These are phyloP conservation scores for Fragum sueziense DNA, from an alignment of 2,888 invertebrate genomes.

Conservation along the genomic window DNA sequence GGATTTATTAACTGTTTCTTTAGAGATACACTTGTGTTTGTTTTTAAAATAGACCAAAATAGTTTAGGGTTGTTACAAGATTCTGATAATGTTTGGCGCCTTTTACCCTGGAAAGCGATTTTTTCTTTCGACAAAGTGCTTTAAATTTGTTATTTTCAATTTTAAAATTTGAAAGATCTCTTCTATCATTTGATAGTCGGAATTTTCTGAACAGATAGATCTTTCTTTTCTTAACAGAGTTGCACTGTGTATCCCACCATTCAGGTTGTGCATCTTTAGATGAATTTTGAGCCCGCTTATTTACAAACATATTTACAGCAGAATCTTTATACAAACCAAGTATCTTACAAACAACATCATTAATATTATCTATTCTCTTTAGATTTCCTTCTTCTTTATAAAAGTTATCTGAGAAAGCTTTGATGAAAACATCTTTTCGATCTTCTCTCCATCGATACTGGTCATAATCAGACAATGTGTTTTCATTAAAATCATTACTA, in stretches of 20 bases:
- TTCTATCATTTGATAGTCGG: background rate
- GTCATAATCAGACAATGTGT: too few relatives aligned
- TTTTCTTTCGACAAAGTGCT: background rate
- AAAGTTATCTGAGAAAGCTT: background rate
- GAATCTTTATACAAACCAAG: too few relatives aligned
- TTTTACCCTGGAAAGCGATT: background rate
- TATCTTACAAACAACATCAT: background rate
- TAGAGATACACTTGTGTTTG: background rate
- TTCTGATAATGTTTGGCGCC: background rate
- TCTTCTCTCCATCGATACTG: background rate
- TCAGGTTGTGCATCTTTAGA: background rate
- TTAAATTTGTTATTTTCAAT: background rate
- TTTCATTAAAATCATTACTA: background rate
- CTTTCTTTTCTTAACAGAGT: background rate
- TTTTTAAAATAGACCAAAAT: background rate
- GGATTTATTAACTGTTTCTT: background rate
- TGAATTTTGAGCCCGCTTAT: background rate
- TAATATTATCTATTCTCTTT: background rate
- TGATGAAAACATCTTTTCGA: background rate
- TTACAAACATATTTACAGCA: background rate
- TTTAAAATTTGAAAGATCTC: background rate
- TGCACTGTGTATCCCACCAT: slow-evolving; percentile 13
- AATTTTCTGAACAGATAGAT: background rate
- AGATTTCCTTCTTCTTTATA: too few relatives aligned
- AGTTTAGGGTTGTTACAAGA: background rate